phyloP scores from a whole-genome alignment of 2,797 vertebrate genomes.

The Argentina silus region DNA sequence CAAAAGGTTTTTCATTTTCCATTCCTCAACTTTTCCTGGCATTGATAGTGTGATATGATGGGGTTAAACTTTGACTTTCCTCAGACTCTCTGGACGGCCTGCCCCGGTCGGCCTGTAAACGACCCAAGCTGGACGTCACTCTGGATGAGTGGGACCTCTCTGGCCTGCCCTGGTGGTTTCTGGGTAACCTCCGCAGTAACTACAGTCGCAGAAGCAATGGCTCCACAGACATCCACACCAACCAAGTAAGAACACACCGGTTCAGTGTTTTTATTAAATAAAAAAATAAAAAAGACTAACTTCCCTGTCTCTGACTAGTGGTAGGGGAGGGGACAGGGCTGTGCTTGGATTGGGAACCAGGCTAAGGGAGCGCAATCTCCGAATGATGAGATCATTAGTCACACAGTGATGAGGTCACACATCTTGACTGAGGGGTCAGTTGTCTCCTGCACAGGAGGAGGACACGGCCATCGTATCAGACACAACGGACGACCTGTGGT shows the following conservation, averaged over 20 bases:
- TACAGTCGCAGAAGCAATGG: slow-evolving; percentile 92
- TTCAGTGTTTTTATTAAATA: not conserved
- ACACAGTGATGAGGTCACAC: not conserved
- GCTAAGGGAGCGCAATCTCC: not conserved
- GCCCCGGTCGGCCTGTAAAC: slow-evolving; percentile 83
- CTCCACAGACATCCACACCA: slow-evolving; percentile 96
- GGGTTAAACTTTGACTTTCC: not conserved
- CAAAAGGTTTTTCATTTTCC: no score
- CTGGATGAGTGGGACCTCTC: slow-evolving; percentile 96
- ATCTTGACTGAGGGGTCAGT: slow-evolving; percentile 75
- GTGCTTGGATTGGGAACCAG: not conserved
- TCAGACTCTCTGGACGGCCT: slow-evolving; percentile 82
- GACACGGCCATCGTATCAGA: slow-evolving; percentile 96
- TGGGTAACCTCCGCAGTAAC: slow-evolving; percentile 94
- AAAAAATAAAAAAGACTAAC: not conserved
- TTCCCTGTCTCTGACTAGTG: no score
- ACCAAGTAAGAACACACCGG: slow-evolving; percentile 84
- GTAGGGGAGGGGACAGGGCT: not conserved
- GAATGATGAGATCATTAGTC: no score
- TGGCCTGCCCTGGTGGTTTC: slow-evolving; percentile 98
- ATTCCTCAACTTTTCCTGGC: no score
- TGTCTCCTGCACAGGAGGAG: slow-evolving; percentile 85
- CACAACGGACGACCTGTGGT: slow-evolving; percentile 96
- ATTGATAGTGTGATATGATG: no score
- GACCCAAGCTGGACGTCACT: slow-evolving; percentile 88